phyloP scores from a whole-genome alignment of 2,113 vertebrate species.

The Macquaria ambigua region DNA sequence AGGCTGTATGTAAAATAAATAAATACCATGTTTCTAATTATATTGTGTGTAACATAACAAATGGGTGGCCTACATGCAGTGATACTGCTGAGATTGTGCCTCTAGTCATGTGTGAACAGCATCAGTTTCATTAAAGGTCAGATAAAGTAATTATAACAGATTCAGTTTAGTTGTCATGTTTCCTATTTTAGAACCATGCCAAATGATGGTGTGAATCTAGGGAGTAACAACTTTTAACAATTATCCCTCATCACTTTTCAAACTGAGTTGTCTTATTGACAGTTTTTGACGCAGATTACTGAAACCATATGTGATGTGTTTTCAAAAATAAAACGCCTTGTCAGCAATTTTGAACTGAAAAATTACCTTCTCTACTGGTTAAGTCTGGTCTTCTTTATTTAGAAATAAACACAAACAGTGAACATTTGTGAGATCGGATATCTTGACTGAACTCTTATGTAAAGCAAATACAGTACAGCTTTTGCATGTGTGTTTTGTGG shows the following conservation, averaged over 20 bases:
- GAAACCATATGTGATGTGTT: background rate
- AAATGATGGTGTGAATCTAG: background rate
- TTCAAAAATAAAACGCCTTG: too few relatives aligned
- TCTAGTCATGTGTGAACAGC: background rate
- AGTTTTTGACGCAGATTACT: background rate
- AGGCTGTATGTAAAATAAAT: background rate
- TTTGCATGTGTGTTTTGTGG: background rate
- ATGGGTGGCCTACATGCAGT: constrained; percentile 15
- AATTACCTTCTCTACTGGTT: background rate
- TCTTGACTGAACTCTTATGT: background rate
- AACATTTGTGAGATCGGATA: background rate
- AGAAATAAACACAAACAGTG: background rate
- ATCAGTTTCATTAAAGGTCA: constrained; percentile 16
- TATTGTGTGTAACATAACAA: background rate
- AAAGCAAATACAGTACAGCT: background rate
- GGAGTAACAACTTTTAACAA: background rate
- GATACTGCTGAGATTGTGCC: background rate
- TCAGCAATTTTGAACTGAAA: background rate
- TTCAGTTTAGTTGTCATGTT: background rate
- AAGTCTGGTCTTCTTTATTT: background rate
- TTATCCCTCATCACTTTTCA: background rate
- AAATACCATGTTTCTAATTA: constrained; percentile 28
- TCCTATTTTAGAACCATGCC: background rate
- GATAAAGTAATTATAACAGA: background rate
- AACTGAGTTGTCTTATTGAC: background rate